Conservation (phyloP, 1,140 invertebrate species). For the Bradynema listronoti region DNA sequence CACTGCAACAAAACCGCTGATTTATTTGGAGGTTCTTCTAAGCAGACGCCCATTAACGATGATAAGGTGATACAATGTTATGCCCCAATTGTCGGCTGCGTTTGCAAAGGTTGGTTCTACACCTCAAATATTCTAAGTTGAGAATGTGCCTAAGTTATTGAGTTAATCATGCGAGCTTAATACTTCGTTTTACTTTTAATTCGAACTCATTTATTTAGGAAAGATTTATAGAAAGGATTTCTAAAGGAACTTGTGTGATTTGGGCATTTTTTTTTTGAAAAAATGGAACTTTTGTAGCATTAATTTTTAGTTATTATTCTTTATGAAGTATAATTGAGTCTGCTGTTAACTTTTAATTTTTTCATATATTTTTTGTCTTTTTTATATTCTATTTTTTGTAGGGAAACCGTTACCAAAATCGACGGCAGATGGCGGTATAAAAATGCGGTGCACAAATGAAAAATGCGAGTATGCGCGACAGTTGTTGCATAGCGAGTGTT, state of each 20-base stretch:
- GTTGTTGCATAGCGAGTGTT: slow-evolving; percentile 14
- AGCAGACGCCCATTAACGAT: neutral
- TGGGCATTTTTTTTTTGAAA: neutral
- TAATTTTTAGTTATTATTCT: neutral
- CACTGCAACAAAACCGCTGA: neutral
- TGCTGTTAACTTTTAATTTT: neutral
- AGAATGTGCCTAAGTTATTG: no score
- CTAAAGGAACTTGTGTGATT: neutral
- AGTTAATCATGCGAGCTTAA: no score
- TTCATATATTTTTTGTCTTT: neutral
- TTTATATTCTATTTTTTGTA: neutral
- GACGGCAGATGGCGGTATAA: slow-evolving; percentile 5
- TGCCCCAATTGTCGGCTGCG: neutral
- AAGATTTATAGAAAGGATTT: neutral
- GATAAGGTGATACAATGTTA: neutral
- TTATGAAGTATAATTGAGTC: neutral
- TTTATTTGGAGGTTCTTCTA: slow-evolving; percentile 4
- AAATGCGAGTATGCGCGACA: slow-evolving; percentile 9
- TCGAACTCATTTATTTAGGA: neutral
- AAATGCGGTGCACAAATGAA: slow-evolving; percentile 19
- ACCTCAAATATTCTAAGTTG: neutral
- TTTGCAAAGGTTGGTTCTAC: neutral
- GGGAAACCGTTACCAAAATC: neutral
- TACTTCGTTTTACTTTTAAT: neutral
- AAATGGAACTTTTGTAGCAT: neutral